Percentiles rank a stretch among this genome's conserved stretches.
Evolutionary conservation across 2,113 vertebrate species (phyloP).

Genomic region (Amblyornis subalaris): DNA sequence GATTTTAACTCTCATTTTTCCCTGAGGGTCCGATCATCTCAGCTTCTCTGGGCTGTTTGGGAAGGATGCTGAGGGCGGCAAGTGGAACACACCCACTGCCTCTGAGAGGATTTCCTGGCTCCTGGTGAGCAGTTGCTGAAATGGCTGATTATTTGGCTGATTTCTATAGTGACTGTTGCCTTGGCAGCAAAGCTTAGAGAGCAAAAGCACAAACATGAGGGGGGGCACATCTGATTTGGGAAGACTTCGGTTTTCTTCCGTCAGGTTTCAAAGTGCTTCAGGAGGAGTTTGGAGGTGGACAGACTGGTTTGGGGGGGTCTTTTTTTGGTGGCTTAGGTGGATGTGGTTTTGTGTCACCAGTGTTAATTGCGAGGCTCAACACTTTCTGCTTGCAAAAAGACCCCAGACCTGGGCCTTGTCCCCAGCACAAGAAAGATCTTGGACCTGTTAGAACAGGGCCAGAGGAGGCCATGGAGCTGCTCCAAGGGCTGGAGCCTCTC

Average conservation of each 20-base stretch:
- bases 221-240: neutral
- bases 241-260: neutral
- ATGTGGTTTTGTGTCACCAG: neutral
- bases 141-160: neutral
- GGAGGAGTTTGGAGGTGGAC: neutral
- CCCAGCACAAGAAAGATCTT: fast-evolving
- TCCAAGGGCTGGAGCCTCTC: neutral
- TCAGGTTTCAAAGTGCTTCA: neutral
- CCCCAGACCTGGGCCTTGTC: neutral
- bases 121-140: neutral
- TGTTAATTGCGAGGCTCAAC: neutral
- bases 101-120: neutral
- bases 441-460: neutral
- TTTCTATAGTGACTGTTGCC: slow-evolving; percentile 51
- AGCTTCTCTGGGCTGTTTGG: neutral
- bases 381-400: neutral
- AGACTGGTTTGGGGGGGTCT: neutral
- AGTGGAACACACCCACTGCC: neutral
- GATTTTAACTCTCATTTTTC: fast-evolving
- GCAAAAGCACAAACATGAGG: neutral
- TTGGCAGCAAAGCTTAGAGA: slow-evolving; percentile 4
- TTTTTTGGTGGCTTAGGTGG: neutral
- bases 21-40: neutral
- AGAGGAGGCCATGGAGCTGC: neutral
- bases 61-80: neutral